Evolutionary conservation across 2,797 vertebrate species (phyloP).

Genomic region (Xenops minutus): DNA sequence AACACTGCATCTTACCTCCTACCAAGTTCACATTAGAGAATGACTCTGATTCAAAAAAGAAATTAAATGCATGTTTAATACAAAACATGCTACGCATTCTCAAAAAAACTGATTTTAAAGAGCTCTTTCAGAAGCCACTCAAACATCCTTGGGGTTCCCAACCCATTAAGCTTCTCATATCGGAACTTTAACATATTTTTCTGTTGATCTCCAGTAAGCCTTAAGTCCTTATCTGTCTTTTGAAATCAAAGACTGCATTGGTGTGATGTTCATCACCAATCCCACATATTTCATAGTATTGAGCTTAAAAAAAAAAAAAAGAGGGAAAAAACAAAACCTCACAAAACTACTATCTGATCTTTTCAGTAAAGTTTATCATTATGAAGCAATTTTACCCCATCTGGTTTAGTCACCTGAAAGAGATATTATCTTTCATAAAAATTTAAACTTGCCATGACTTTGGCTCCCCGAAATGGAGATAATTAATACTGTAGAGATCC

Average conservation of each 20-base stretch:
- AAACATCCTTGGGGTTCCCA: background rate
- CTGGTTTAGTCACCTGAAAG: background rate
- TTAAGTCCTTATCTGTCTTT: background rate
- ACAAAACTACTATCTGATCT: background rate
- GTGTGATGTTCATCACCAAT: background rate
- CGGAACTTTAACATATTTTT: background rate
- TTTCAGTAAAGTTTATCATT: background rate
- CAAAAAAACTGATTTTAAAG: background rate
- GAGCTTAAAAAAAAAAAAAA: background rate
- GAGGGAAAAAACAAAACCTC: accelerated
- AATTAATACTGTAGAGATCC: conserved; percentile 99
- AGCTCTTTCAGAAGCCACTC: background rate
- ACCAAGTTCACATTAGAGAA: background rate
- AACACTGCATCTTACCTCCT: background rate
- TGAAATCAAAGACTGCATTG: background rate
- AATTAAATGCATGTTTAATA: background rate
- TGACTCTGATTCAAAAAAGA: background rate
- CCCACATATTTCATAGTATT: background rate
- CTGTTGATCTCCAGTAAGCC: background rate
- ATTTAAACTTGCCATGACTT: conserved; percentile 90
- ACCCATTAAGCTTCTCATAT: background rate
- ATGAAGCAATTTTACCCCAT: background rate
- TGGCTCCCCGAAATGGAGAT: conserved; percentile 96
- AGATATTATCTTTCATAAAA: background rate
- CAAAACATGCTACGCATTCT: background rate